Conservation (phyloP, 2,888 invertebrate genomes). For the Patella pellucida region DNA sequence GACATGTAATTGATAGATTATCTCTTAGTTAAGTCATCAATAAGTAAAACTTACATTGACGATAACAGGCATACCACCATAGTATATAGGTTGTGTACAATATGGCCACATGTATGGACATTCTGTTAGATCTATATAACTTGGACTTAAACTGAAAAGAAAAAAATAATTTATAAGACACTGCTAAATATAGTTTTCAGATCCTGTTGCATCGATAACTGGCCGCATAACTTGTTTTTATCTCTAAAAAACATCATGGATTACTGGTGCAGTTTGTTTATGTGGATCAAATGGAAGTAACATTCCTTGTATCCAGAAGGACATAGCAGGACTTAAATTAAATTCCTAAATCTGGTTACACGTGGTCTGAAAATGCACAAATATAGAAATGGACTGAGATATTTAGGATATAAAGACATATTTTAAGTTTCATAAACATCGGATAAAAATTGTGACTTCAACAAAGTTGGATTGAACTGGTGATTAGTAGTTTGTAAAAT, state of each 20-base stretch:
- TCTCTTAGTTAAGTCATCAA: neutral
- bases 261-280: neutral
- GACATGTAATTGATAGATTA: too few relatives aligned
- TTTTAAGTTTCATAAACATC: too few relatives aligned
- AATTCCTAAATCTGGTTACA: too few relatives aligned
- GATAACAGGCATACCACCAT: slow-evolving; percentile 87
- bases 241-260: too few relatives aligned
- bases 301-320: neutral
- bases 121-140: slow-evolving; percentile 93
- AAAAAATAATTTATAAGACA: slow-evolving; percentile 17
- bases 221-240: neutral
- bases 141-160: slow-evolving; percentile 74
- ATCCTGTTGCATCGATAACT: neutral
- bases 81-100: slow-evolving; percentile 93
- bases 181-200: neutral
- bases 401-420: too few relatives aligned
- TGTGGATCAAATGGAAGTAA: neutral
- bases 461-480: too few relatives aligned
- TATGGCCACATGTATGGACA: slow-evolving; percentile 99
- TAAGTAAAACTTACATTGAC: slow-evolving; percentile 78
- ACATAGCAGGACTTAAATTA: too few relatives aligned
- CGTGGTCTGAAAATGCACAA: too few relatives aligned
- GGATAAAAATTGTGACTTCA: too few relatives aligned
- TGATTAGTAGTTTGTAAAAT: too few relatives aligned
- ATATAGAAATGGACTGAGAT: too few relatives aligned